These are phyloP conservation scores for Xylocopa sonorina DNA, from an alignment of 1,140 invertebrate genomes.

Conservation along the genomic window DNA sequence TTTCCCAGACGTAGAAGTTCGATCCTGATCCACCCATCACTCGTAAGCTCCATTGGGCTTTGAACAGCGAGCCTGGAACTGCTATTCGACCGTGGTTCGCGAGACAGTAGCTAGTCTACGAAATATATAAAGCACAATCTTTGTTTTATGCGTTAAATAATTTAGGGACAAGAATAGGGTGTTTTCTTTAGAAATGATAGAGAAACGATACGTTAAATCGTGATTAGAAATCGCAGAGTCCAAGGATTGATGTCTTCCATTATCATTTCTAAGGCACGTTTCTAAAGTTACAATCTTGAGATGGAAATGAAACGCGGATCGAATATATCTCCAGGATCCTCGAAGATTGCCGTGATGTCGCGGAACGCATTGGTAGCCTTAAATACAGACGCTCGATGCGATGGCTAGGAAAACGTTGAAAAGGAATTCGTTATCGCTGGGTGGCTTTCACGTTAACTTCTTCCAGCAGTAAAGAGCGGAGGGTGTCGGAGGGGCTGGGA, in stretches of 20 bases:
- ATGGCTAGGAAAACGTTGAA: neutral
- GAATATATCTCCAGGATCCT: neutral
- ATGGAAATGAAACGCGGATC: neutral
- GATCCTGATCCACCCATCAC: constrained; percentile 24
- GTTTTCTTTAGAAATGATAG: too few relatives aligned
- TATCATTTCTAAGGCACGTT: too few relatives aligned
- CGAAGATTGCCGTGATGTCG: neutral
- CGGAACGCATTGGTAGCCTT: neutral
- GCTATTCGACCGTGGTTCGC: too few relatives aligned
- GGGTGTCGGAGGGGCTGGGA: neutral
- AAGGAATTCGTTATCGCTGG: constrained; percentile 19
- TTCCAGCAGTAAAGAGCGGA: neutral
- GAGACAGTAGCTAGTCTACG: too few relatives aligned
- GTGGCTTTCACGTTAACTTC: neutral
- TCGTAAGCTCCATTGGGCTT: neutral
- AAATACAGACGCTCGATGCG: neutral
- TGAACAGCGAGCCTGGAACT: too few relatives aligned
- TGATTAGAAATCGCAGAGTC: too few relatives aligned
- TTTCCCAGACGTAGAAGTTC: neutral
- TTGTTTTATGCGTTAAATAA: too few relatives aligned
- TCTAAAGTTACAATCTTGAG: too few relatives aligned
- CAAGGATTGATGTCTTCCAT: too few relatives aligned
- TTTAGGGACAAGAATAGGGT: too few relatives aligned
- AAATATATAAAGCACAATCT: too few relatives aligned
- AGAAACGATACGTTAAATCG: too few relatives aligned